A percentile compares a stretch with the other conserved stretches of the same genome.
phyloP scores from a whole-genome alignment of 2,888 invertebrate species.

The Pteria penguin region DNA sequence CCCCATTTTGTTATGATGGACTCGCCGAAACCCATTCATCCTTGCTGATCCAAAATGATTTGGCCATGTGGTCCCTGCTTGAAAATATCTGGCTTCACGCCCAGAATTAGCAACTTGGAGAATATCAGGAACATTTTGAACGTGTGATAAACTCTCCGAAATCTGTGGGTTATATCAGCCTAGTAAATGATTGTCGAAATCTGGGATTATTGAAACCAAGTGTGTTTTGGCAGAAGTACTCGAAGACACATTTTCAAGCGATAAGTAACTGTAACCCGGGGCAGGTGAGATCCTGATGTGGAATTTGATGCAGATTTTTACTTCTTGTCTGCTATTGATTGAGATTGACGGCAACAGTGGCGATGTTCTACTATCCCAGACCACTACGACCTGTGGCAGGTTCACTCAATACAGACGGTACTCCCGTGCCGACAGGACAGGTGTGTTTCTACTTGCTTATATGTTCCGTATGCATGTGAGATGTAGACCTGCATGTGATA shows the following conservation, averaged over 20 bases:
- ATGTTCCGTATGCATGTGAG: conserved; percentile 5
- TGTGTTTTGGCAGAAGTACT: not conserved
- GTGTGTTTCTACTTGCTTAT: conserved; percentile 21
- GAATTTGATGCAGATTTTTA: conserved; percentile 7
- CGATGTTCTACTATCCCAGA: conserved; percentile 40
- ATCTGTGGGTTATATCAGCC: not conserved
- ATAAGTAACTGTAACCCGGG: not conserved
- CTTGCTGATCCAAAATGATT: not conserved
- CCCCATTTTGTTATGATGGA: too few relatives aligned
- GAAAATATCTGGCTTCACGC: not conserved
- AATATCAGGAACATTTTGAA: not conserved
- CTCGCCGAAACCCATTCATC: not conserved
- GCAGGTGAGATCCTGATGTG: not conserved
- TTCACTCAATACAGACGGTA: not conserved
- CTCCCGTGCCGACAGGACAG: conserved; percentile 16
- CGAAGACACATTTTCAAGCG: not conserved
- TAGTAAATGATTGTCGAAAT: not conserved
- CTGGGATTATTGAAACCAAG: not conserved
- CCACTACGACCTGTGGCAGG: conserved; percentile 26
- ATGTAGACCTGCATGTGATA: conserved; percentile 17
- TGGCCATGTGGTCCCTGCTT: not conserved
- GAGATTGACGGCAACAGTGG: not conserved
- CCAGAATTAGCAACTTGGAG: not conserved
- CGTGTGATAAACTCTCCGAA: not conserved
- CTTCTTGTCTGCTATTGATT: not conserved